Base-by-base conservation (phyloP, 2,113 vertebrate genomes). In the Saguinus midas region DNA sequence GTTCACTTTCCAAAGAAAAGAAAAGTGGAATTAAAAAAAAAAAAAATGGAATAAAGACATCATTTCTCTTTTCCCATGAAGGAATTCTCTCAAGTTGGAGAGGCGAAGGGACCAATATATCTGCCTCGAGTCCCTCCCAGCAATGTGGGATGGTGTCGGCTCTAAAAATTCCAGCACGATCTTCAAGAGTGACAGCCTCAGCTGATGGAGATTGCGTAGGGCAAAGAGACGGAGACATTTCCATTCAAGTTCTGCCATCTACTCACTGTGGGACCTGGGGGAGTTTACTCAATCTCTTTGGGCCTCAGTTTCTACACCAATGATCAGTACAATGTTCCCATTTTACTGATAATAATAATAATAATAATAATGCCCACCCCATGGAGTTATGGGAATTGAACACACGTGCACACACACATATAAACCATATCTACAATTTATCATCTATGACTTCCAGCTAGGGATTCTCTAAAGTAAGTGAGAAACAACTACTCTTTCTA, bases 201-300 rank as follows among this genome's bases (percentile, higher is more conserved):
- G 50, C 29, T 1, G 4, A 3, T 1, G 45, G 40, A 13, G 14
- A 13, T 1, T 12, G 35, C 9, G 0, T 0, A 1, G 43, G 40
- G 72, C 61, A n/a, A 72, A 40, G 18, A 68, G 50, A 72, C 1
- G n/a, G 35, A 76, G 81, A 43, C 8, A 2, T 29, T 25, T 10
- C 29, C 17, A 6, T 55, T 23, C 40, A 40, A 66, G n/a, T 11
- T 75, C 50, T 76, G 12, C 12, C 52, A 8, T 45, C 52, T 43
- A 14, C 76, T 75, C 32, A 64, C 27, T 45, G 23, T 12, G 6
- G 55, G 48, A 52, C 8, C 17, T 27, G 21, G 40, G 48, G 32
- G 23, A 21, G 64, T 43, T 90, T 23, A 37, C 40, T 50, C 4
- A 23, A 25, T 5, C 6, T 18, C 43, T 9, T 4, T n/a, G 78